Percentiles rank a stretch among this genome's conserved stretches.
Conservation (phyloP, 2,888 invertebrate genomes). For the Holacanthella duospinosa region DNA sequence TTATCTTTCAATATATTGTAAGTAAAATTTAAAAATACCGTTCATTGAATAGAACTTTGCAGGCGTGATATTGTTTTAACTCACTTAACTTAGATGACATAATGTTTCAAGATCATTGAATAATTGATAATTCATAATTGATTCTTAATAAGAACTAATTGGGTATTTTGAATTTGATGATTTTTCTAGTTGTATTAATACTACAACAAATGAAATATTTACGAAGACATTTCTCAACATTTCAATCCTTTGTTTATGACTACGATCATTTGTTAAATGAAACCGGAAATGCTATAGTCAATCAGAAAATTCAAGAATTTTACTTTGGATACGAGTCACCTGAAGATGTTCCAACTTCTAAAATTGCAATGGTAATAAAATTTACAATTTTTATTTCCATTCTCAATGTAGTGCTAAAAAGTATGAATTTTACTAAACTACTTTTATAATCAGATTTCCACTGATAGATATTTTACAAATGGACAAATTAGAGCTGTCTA, state of each 20-base stretch:
- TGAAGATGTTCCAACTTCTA: slow-evolving; percentile 13
- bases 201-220: slow-evolving; percentile 13
- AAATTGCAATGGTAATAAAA: slow-evolving; percentile 19
- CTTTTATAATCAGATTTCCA: slow-evolving; percentile 16
- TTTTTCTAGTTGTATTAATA: slow-evolving; percentile 5
- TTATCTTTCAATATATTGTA: slow-evolving; percentile 11
- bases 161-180: too few species aligned
- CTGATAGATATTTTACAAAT: slow-evolving; percentile 27
- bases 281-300: slow-evolving; percentile 2
- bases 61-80: too few species aligned
- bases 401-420: too few species aligned
- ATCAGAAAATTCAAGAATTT: slow-evolving; percentile 21
- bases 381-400: background rate
- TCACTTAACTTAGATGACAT: too few species aligned
- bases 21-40: background rate
- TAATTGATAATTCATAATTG: too few species aligned
- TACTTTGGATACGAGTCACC: slow-evolving; percentile 22
- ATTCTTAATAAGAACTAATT: too few species aligned
- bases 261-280: slow-evolving; percentile 7
- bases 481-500: slow-evolving; percentile 24
- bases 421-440: background rate
- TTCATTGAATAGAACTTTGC: background rate
- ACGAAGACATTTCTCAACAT: slow-evolving; percentile 4
- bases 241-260: slow-evolving; percentile 9
- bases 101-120: too few species aligned